Conservation (phyloP, 1,140 invertebrate genomes). For the Theocolax elegans region DNA sequence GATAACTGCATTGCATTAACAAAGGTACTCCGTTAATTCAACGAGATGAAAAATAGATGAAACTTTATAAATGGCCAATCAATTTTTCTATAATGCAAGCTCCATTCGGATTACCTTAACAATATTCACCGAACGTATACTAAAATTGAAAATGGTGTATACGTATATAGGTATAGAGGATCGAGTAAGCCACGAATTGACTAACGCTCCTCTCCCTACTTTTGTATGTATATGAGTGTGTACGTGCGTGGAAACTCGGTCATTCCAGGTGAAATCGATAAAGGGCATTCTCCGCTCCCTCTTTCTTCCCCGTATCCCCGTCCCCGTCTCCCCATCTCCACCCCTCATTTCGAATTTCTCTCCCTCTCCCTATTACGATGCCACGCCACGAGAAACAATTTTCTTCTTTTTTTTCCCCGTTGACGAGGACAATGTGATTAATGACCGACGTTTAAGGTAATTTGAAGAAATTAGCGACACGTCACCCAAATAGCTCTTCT, state of each 20-base stretch:
- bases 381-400: neutral
- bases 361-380: neutral
- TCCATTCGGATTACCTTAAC: too few species aligned
- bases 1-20: too few species aligned
- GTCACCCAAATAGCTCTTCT: too few species aligned
- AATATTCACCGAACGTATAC: too few species aligned
- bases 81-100: too few species aligned
- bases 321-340: neutral
- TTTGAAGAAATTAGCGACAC: neutral
- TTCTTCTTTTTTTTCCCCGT: neutral
- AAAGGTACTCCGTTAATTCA: too few species aligned
- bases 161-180: too few species aligned
- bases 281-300: conserved; percentile 36
- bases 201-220: too few species aligned
- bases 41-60: too few species aligned
- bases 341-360: neutral
- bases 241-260: conserved; percentile 32
- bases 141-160: too few species aligned
- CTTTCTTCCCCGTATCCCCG: neutral
- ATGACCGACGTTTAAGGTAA: neutral
- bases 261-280: conserved; percentile 41
- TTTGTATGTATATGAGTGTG: neutral
- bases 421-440: conserved; percentile 10
- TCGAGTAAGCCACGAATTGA: too few species aligned
- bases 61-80: too few species aligned